A percentile compares a stretch with the other conserved stretches of the same genome.
These are phyloP conservation scores for Microcebus griseorufus DNA, from an alignment of 2,113 vertebrate genomes.

Conservation along the genomic window DNA sequence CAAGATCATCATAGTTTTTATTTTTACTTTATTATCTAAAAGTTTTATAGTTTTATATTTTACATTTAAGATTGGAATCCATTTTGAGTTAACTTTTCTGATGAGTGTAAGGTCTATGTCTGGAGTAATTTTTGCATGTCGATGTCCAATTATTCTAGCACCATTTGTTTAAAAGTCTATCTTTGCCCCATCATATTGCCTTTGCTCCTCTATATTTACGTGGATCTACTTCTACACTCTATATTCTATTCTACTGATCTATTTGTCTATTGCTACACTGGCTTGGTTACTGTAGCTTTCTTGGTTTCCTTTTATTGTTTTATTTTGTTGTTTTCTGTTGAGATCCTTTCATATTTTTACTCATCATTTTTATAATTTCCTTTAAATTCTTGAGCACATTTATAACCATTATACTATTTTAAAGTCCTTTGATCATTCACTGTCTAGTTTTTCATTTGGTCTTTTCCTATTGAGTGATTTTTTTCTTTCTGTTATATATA, in stretches of 20 bases:
- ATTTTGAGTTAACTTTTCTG: background rate
- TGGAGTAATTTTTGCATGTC: background rate
- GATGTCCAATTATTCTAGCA: background rate
- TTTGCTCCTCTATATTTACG: background rate
- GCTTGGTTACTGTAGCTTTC: background rate
- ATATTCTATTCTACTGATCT: background rate
- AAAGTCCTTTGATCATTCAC: background rate
- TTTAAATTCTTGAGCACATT: background rate
- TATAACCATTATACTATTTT: background rate
- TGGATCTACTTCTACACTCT: background rate
- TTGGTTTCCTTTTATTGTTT: background rate
- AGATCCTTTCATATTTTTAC: background rate
- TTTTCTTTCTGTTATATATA: background rate
- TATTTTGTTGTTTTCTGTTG: background rate
- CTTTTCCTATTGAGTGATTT: background rate
- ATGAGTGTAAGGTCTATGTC: background rate
- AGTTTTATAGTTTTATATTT: background rate
- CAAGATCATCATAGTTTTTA: background rate
- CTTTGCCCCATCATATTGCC: background rate
- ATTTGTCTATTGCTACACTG: background rate
- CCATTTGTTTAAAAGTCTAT: background rate
- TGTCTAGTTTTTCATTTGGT: background rate
- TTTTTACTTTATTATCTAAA: background rate
- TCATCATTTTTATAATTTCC: background rate
- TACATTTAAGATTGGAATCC: background rate